Conservation (phyloP, 1,140 invertebrate species). For the Heliconius eleuchia region DNA sequence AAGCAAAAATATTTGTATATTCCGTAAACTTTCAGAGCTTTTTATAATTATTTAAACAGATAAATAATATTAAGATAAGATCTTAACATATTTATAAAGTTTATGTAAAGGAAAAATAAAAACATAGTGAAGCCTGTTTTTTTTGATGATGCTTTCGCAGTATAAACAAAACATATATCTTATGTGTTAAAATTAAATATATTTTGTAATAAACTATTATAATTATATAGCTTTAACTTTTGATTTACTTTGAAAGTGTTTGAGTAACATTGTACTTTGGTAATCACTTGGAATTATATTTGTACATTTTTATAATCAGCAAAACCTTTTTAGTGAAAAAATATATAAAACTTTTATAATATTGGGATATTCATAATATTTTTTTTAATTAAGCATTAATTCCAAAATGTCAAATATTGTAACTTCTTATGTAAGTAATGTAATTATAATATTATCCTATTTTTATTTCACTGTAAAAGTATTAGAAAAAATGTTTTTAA, state of each 20-base stretch:
- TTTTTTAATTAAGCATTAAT: constrained; percentile 10
- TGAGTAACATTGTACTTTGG: constrained; percentile 23
- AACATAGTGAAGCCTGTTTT: not conserved
- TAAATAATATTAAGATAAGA: not conserved
- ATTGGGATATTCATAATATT: not conserved
- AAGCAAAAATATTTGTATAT: constrained; percentile 18
- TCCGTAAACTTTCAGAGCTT: not conserved
- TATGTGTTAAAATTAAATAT: not conserved
- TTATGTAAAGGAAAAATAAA: not conserved
- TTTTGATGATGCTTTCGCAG: too few relatives aligned
- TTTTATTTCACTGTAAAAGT: not conserved
- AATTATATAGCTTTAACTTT: not conserved
- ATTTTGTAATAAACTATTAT: constrained; percentile 2
- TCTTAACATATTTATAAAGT: not conserved
- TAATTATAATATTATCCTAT: not conserved
- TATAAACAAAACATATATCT: too few relatives aligned
- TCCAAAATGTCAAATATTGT: constrained; percentile 2
- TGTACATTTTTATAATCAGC: constrained; percentile 16
- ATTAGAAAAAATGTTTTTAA: not conserved
- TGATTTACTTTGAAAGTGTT: constrained; percentile 1
- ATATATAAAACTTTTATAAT: constrained; percentile 15
- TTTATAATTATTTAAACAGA: not conserved
- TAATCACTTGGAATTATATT: constrained; percentile 30
- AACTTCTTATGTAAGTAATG: not conserved
- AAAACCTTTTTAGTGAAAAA: constrained; percentile 14